Percentiles rank a stretch among this genome's conserved stretches.
These are phyloP conservation scores for Hydropotes inermis DNA, from an alignment of 2,113 vertebrate species.

Conservation along the genomic window DNA sequence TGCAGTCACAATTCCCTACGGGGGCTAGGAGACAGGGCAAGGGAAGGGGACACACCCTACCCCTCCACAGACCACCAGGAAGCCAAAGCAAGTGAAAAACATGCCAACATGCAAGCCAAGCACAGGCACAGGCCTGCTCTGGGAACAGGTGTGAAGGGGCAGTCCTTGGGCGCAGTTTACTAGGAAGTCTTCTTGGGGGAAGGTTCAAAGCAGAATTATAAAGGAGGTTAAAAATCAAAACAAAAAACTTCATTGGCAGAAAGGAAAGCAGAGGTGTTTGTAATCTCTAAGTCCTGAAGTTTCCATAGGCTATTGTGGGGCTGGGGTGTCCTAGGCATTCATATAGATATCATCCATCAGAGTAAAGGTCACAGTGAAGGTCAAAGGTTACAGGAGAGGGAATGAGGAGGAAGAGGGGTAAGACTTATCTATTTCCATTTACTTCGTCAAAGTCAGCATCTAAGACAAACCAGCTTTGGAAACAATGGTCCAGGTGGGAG, in stretches of 20 bases:
- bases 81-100: not conserved
- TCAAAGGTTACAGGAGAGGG: not conserved
- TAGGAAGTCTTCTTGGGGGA: not conserved
- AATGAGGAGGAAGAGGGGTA: not conserved
- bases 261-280: not conserved
- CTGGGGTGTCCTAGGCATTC: not conserved
- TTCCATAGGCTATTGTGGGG: not conserved
- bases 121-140: rapidly evolving
- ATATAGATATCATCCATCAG: not conserved
- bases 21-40: not conserved
- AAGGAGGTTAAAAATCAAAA: not conserved
- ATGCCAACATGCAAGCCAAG: not conserved
- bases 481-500: not conserved
- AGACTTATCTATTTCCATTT: not conserved
- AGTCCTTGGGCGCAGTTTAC: not conserved
- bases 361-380: not conserved
- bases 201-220: not conserved
- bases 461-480: not conserved
- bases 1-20: not conserved
- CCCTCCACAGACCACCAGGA: not conserved
- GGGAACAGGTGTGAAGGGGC: not conserved
- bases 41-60: not conserved
- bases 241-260: not conserved
- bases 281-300: not conserved
- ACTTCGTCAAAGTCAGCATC: not conserved